phyloP scores from a whole-genome alignment of 2,797 vertebrate species.

The Cheirogaleus major region DNA sequence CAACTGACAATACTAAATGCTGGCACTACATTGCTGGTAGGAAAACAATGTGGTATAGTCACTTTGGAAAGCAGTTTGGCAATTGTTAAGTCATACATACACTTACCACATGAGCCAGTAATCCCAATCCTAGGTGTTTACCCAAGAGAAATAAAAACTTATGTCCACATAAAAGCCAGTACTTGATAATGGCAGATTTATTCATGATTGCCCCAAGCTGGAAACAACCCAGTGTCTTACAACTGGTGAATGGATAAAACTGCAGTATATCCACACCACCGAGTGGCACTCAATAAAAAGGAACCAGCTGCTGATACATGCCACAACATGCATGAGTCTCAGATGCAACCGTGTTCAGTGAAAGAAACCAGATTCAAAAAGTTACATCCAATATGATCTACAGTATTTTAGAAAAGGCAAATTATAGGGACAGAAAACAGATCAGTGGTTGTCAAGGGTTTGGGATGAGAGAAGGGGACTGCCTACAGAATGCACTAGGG shows the following conservation, averaged over 20 bases:
- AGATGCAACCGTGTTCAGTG: not conserved
- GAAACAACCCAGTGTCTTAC: not conserved
- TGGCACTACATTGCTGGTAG: not conserved
- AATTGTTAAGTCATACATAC: not conserved
- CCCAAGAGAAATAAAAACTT: not conserved
- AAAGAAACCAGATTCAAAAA: conserved; percentile 17
- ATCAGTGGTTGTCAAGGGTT: not conserved
- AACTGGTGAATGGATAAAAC: not conserved
- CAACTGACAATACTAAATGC: not conserved
- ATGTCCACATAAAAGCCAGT: not conserved
- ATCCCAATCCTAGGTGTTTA: not conserved
- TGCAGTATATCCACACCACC: not conserved
- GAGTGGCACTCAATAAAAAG: not conserved
- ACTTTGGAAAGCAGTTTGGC: not conserved
- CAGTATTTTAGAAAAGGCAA: not conserved
- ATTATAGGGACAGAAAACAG: not conserved
- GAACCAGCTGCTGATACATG: not conserved
- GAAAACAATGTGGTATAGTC: not conserved
- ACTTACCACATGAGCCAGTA: not conserved
- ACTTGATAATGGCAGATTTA: not conserved
- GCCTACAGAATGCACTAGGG: too few relatives aligned
- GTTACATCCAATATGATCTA: not conserved
- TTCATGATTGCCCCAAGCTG: not conserved
- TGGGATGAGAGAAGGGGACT: not conserved
- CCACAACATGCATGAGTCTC: not conserved